Evolutionary conservation across 2,888 invertebrate genomes (phyloP).

Genomic region (Eucera pruinosa): DNA sequence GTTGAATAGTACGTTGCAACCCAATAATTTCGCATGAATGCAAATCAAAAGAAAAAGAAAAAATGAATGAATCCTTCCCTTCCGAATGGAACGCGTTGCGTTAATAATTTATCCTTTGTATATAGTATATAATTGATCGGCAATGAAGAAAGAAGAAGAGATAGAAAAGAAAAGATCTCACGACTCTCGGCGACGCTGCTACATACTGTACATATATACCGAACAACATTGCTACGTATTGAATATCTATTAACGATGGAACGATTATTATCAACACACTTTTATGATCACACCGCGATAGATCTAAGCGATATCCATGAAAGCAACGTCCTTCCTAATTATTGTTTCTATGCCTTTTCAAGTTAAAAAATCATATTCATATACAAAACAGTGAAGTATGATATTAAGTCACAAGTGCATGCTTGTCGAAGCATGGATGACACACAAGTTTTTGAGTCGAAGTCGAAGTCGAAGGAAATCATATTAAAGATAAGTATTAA

Average conservation of each 20-base stretch:
- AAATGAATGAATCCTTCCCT: not conserved
- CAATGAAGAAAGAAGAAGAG: constrained; percentile 14
- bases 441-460: constrained; percentile 52
- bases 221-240: constrained; percentile 77
- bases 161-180: constrained; percentile 69
- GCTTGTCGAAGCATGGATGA: constrained; percentile 39
- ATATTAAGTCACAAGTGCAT: constrained; percentile 52
- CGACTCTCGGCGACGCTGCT: constrained; percentile 77
- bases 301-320: constrained; percentile 66
- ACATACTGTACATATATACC: constrained; percentile 82
- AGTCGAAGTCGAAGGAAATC: no score
- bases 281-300: constrained; percentile 63
- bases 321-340: constrained; percentile 75
- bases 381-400: constrained; percentile 55
- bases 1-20: no score
- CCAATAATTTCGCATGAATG: not conserved
- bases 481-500: constrained; percentile 63
- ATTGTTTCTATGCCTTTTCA: constrained; percentile 76
- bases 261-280: constrained; percentile 65
- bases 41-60: constrained; percentile 30
- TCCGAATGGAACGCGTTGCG: not conserved
- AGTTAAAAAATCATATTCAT: constrained; percentile 55
- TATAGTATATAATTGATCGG: constrained; percentile 51
- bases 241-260: constrained; percentile 76
- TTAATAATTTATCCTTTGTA: constrained; percentile 69